Evolutionary conservation across 2,113 vertebrate genomes (phyloP).

Genomic region (Colinus virginianus): DNA sequence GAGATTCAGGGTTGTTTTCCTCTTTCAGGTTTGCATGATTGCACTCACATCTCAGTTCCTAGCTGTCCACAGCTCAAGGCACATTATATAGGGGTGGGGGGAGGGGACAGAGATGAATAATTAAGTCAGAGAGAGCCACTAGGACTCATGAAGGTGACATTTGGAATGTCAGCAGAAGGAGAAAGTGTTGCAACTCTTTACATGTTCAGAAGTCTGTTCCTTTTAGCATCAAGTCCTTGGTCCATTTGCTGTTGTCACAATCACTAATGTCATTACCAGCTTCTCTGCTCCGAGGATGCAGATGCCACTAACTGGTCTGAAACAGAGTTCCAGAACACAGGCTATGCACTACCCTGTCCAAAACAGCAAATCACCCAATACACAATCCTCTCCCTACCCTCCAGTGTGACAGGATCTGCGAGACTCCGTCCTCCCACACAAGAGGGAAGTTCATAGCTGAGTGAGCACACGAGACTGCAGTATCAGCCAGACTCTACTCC

Average conservation of each 20-base stretch:
- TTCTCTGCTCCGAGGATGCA: neutral
- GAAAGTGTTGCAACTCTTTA: neutral
- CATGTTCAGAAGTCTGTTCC: conserved; percentile 8
- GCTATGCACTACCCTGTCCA: neutral
- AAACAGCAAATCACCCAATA: neutral
- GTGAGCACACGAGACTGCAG: neutral
- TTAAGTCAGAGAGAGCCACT: neutral
- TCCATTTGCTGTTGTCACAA: conserved; percentile 44
- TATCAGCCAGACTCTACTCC: neutral
- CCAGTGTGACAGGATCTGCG: neutral
- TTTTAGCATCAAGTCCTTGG: neutral
- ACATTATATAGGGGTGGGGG: neutral
- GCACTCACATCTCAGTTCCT: neutral
- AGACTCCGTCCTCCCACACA: neutral
- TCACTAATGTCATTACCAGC: conserved; percentile 10
- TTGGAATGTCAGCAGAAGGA: neutral
- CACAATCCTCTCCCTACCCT: neutral
- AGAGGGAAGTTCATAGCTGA: neutral
- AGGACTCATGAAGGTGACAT: conserved; percentile 42
- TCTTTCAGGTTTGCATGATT: neutral
- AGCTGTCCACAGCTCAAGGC: conserved; percentile 25
- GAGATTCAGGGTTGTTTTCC: neutral
- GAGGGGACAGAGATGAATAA: conserved; percentile 12
- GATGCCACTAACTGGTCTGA: neutral
- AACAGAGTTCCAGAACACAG: neutral